phyloP scores from a whole-genome alignment of 2,113 vertebrate species.

The Riparia riparia region DNA sequence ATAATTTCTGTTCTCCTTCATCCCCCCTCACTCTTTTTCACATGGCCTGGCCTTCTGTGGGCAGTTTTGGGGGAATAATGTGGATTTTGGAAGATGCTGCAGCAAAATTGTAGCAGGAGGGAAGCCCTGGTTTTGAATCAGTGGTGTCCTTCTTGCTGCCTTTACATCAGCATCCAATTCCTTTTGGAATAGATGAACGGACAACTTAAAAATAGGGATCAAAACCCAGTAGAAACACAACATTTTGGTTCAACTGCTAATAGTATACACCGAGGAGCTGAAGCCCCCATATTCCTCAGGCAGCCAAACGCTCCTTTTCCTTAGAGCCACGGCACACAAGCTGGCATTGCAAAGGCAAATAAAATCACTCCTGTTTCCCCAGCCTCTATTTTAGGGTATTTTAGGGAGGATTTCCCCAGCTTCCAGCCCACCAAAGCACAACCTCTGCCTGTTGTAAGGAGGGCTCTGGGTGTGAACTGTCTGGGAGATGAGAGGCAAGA shows the following conservation, averaged over 20 bases:
- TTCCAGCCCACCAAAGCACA: not conserved
- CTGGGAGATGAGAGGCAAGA: not conserved
- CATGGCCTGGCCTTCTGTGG: not conserved
- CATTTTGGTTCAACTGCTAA: not conserved
- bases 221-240: not conserved
- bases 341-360: not conserved
- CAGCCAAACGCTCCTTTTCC: not conserved
- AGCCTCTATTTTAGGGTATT: not conserved
- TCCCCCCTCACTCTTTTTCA: not conserved
- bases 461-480: not conserved
- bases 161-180: not conserved
- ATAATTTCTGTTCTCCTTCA: not conserved
- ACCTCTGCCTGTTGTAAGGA: rapidly evolving
- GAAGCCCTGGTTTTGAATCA: not conserved
- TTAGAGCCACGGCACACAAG: not conserved
- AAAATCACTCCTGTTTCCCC: not conserved
- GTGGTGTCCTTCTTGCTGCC: not conserved
- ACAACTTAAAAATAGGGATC: not conserved
- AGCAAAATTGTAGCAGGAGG: not conserved
- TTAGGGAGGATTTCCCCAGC: not conserved
- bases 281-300: not conserved
- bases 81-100: not conserved
- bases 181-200: not conserved
- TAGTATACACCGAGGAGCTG: not conserved
- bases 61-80: not conserved